phyloP scores from a whole-genome alignment of 2,113 vertebrate genomes.

The Mesocricetus auratus region DNA sequence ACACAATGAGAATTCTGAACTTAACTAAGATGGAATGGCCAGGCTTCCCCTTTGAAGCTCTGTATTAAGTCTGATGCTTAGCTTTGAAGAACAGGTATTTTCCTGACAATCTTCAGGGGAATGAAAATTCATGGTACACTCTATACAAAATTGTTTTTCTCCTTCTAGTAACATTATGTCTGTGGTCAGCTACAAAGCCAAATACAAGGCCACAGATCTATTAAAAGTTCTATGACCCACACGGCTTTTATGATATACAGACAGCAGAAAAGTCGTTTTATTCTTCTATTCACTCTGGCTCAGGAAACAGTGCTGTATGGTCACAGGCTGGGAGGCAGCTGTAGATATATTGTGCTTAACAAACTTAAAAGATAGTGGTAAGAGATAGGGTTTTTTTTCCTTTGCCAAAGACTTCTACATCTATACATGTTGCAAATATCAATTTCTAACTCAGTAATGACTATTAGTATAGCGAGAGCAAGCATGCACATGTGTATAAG shows the following conservation, averaged over 20 bases:
- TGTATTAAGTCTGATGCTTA: slow-evolving; percentile 43
- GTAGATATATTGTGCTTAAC: neutral
- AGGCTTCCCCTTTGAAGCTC: neutral
- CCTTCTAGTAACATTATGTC: neutral
- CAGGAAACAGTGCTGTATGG: neutral
- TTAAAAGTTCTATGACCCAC: neutral
- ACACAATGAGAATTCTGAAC: slow-evolving; percentile 60
- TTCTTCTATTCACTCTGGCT: neutral
- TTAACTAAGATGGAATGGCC: slow-evolving; percentile 21
- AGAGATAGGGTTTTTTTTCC: slow-evolving; percentile 1
- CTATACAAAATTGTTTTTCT: neutral
- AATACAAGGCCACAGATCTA: slow-evolving; percentile 30
- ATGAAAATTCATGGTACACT: neutral
- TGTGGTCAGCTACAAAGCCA: slow-evolving; percentile 48
- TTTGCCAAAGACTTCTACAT: neutral
- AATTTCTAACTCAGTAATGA: slow-evolving; percentile 21
- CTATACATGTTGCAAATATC: neutral
- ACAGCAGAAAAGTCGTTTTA: neutral
- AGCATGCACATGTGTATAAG: neutral
- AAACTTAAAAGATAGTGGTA: neutral
- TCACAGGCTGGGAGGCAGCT: neutral
- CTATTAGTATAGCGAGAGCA: neutral
- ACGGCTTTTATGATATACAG: neutral
- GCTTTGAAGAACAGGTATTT: slow-evolving; percentile 57
- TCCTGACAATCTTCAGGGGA: slow-evolving; percentile 8